Evolutionary conservation across 2,888 invertebrate species (phyloP), one percentile per base, ranked within the genome.

Genomic region (Parochlus steinenii): DNA sequence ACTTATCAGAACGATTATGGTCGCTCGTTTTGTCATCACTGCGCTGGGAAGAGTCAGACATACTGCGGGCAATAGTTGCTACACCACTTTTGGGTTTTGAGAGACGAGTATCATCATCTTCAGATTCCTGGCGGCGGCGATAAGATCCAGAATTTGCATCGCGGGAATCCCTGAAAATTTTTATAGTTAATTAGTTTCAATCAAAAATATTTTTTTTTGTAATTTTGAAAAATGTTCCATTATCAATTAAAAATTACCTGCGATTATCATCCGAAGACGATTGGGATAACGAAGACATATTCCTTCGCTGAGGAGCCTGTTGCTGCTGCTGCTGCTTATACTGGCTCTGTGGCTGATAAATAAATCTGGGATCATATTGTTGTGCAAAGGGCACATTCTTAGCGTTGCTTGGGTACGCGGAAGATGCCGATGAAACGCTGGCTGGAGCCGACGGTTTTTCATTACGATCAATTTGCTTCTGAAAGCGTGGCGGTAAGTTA

Each of bases 401-500:
- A 22, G 23, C 41, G 29, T 39, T 42, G 15, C 39, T 37, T 31
- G 42, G 39, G 19, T 33, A 20, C 6, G 33, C 8, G n/a, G 35
- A 12, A 31, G 32, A 15, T 24, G 26, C 25, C n/a, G n/a, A n/a
- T n/a, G n/a, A n/a, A n/a, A n/a, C n/a, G n/a, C n/a, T n/a, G 7
- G 19, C 26, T 19, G 18, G 26, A 8, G 28, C 22, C 6, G 19
- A 16, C 6, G 28, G 20, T 22, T 34, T 34, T 10, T 30, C 36
- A 5, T 30, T 29, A 12, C 36, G 15, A 18, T 36, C 30, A 7
- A 23, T 25, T 48, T 82, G 79, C 47, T 78, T 79, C 47, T 77
- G 71, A 56, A 86, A 83, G 39, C 89, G 67, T 11, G 89, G 89
- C 35, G 89, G 87, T 49, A 89, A 67, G 58, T 83, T 78, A 33